phyloP scores from a whole-genome alignment of 2,113 vertebrate species.

The Cervus canadensis region DNA sequence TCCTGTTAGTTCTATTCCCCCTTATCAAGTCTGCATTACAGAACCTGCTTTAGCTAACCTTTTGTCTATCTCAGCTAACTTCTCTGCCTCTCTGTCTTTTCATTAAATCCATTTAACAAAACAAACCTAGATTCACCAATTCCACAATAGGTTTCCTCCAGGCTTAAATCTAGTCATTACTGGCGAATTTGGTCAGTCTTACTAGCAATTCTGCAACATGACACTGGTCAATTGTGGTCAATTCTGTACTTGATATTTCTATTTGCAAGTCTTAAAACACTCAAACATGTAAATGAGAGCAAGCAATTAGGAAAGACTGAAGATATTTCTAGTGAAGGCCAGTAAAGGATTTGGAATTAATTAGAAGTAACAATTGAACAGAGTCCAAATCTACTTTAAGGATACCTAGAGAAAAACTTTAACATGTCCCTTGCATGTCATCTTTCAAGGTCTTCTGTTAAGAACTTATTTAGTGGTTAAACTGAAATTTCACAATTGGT shows the following conservation, averaged over 20 bases:
- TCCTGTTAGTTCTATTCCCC: background rate
- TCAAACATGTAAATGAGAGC: background rate
- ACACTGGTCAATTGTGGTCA: background rate
- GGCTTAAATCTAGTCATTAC: background rate
- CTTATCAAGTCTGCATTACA: background rate
- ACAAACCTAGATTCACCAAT: background rate
- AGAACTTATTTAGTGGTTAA: background rate
- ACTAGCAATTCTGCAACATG: background rate
- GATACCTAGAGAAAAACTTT: background rate
- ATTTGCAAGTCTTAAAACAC: background rate
- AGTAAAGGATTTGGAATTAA: background rate
- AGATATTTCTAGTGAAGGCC: background rate
- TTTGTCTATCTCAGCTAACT: background rate
- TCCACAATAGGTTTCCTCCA: background rate
- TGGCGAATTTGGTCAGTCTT: background rate
- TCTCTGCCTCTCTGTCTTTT: background rate
- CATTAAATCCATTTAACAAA: background rate
- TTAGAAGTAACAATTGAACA: background rate
- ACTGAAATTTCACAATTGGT: background rate
- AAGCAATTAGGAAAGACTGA: background rate
- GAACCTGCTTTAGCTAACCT: background rate
- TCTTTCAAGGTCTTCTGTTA: background rate
- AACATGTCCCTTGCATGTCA: rapidly evolving
- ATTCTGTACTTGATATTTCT: background rate
- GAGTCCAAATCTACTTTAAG: background rate